These are phyloP conservation scores for Polyodon spathula DNA, from an alignment of 2,113 vertebrate species.

Conservation along the genomic window DNA sequence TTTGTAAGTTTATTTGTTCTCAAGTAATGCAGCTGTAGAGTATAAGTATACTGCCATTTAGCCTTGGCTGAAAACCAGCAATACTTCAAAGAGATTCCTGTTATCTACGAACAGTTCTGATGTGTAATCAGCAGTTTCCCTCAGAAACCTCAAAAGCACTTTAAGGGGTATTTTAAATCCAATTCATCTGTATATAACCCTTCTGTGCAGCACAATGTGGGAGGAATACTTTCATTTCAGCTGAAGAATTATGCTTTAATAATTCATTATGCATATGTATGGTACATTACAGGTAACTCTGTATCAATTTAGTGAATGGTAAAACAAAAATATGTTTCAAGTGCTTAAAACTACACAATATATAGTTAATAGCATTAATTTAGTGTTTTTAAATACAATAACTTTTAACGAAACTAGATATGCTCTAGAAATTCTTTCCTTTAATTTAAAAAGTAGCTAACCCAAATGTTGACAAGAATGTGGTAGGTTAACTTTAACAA, in stretches of 20 bases:
- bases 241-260: constrained; percentile 1
- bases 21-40: constrained; percentile 24
- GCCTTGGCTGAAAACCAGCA: constrained; percentile 40
- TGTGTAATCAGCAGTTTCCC: constrained; percentile 35
- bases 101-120: constrained; percentile 42
- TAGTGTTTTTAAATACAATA: no score
- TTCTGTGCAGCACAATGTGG: not conserved
- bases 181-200: not conserved
- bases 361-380: no score
- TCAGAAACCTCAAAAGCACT: not conserved
- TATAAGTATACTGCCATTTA: constrained; percentile 58
- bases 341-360: no score
- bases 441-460: no score
- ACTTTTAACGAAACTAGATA: no score
- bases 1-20: constrained; percentile 17
- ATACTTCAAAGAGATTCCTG: constrained; percentile 39
- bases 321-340: no score
- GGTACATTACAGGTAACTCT: no score
- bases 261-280: no score
- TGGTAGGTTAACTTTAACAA: no score
- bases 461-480: no score
- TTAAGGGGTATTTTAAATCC: not conserved
- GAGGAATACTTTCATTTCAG: not conserved
- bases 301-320: no score
- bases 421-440: no score